Conservation (phyloP, 2,888 invertebrate genomes). For the Brachylomia viminalis region DNA sequence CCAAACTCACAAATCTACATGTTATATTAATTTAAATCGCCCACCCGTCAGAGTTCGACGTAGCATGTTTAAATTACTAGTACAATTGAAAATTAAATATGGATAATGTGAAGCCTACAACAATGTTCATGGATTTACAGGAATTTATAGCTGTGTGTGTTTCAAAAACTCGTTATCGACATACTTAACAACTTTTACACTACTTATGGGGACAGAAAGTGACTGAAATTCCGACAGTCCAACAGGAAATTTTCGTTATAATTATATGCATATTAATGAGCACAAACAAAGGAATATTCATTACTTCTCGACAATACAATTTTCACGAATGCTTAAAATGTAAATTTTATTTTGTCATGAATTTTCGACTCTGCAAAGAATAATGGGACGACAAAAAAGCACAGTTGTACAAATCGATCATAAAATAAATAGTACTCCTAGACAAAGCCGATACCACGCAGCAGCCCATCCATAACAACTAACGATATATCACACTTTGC, state of each 20-base stretch:
- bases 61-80: slow-evolving; percentile 68
- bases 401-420: slow-evolving; percentile 42
- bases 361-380: slow-evolving; percentile 23
- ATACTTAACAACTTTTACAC: slow-evolving; percentile 22
- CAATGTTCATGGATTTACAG: slow-evolving; percentile 39
- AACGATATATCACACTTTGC: slow-evolving; percentile 80
- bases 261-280: slow-evolving; percentile 42
- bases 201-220: slow-evolving; percentile 16
- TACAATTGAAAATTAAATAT: slow-evolving; percentile 61
- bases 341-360: slow-evolving; percentile 22
- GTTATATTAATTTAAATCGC: slow-evolving; percentile 78
- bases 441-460: slow-evolving; percentile 37
- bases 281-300: slow-evolving; percentile 45
- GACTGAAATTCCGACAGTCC: background rate
- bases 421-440: slow-evolving; percentile 26
- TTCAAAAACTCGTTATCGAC: slow-evolving; percentile 25
- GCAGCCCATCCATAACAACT: slow-evolving; percentile 67
- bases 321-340: slow-evolving; percentile 24
- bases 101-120: slow-evolving; percentile 45
- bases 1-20: slow-evolving; percentile 74
- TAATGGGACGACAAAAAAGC: background rate
- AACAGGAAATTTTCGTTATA: slow-evolving; percentile 30
- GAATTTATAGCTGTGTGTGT: slow-evolving; percentile 11
- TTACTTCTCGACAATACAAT: slow-evolving; percentile 25
- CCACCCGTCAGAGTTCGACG: slow-evolving; percentile 62